phyloP scores from a whole-genome alignment of 2,113 vertebrate species.

The Chitala chitala region DNA sequence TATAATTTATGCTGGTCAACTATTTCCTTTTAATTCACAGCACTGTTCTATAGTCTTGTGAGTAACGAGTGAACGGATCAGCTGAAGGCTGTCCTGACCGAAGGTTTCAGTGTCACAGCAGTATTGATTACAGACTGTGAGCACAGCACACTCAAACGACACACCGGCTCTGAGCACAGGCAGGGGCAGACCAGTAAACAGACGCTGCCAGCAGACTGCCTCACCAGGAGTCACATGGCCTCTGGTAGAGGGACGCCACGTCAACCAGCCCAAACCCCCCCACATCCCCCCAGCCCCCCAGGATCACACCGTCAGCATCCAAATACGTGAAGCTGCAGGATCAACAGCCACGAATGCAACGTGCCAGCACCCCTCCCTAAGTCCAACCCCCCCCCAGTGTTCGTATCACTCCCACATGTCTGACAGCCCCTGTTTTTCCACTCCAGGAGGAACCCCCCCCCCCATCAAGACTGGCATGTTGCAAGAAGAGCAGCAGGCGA shows the following conservation, averaged over 20 bases:
- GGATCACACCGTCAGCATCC: background rate
- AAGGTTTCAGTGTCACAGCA: background rate
- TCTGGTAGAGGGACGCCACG: background rate
- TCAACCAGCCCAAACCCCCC: slow-evolving; percentile 5
- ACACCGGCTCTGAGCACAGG: background rate
- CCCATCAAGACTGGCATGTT: background rate
- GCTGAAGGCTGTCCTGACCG: background rate
- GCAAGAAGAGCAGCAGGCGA: background rate
- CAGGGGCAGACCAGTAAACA: background rate
- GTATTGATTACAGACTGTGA: background rate
- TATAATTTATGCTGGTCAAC: background rate
- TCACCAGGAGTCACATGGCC: background rate
- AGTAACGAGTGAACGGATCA: slow-evolving; percentile 1
- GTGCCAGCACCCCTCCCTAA: background rate
- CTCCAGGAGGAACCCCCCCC: slow-evolving; percentile 5
- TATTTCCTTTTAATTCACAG: background rate
- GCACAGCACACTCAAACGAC: background rate
- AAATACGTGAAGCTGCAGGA: background rate
- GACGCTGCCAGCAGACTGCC: background rate
- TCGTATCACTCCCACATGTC: background rate
- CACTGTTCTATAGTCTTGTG: background rate
- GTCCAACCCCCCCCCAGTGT: background rate
- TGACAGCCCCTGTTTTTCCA: slow-evolving; percentile 1
- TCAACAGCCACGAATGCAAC: background rate
- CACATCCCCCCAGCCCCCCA: too few species aligned